A percentile compares a stretch with the other conserved stretches of the same genome.
Conservation (phyloP, 2,113 vertebrate genomes). For the Nicator chloris region DNA sequence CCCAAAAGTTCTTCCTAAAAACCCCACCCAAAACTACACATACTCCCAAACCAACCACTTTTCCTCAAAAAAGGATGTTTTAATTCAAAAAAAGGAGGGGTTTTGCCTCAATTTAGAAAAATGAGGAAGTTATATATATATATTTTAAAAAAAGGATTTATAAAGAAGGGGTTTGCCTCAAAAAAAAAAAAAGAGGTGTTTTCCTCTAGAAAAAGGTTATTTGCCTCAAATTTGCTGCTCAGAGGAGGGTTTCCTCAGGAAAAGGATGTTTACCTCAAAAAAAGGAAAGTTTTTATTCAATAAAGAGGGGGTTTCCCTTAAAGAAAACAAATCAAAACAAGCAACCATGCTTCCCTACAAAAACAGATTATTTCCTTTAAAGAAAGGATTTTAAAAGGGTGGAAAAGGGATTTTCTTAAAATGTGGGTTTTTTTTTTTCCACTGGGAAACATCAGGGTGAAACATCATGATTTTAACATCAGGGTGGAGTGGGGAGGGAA, state of each 20-base stretch:
- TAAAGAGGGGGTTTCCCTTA: background rate
- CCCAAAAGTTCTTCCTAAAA: no score
- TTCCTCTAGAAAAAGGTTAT: background rate
- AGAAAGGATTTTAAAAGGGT: background rate
- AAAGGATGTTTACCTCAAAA: background rate
- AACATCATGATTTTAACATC: no score
- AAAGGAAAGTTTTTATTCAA: background rate
- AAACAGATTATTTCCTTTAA: background rate
- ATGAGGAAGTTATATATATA: background rate
- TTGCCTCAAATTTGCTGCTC: background rate
- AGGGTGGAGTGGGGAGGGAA: background rate
- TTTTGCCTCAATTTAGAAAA: background rate
- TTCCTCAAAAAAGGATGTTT: background rate
- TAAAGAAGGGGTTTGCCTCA: background rate
- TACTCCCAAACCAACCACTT: fast-evolving
- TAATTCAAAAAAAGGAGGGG: background rate
- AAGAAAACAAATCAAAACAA: background rate
- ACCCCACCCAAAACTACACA: background rate
- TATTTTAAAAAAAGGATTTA: background rate
- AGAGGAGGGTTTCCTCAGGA: background rate
- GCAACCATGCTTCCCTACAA: background rate
- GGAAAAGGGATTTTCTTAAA: background rate
- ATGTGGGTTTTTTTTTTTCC: no score
- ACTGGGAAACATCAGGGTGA: no score
- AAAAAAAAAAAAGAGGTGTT: background rate